Evolutionary conservation across 2,888 invertebrate genomes (phyloP).

Genomic region (Diplolepis rosae): DNA sequence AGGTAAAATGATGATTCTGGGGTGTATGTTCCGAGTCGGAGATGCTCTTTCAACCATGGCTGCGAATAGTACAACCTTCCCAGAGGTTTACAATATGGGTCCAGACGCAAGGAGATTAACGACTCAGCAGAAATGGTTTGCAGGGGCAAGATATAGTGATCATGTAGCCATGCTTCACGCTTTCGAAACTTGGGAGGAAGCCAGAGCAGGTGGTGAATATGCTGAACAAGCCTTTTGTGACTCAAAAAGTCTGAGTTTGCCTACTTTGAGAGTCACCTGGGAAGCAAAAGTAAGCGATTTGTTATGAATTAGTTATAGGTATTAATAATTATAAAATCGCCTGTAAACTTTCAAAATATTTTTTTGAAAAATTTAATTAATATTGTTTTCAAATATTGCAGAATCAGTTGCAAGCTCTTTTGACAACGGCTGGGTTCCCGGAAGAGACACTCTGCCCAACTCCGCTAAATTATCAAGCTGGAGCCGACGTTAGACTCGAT

Average conservation of each 20-base stretch:
- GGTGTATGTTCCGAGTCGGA: conserved; percentile 92
- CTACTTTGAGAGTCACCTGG: conserved; percentile 91
- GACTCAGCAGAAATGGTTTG: conserved; percentile 88
- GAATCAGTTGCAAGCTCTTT: conserved; percentile 81
- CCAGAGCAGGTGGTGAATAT: conserved; percentile 81
- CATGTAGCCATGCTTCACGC: conserved; percentile 96
- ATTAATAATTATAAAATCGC: background rate
- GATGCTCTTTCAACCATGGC: conserved; percentile 95
- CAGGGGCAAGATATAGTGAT: conserved; percentile 92
- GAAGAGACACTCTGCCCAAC: conserved; percentile 88
- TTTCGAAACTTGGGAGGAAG: conserved; percentile 88
- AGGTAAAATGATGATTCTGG: conserved; percentile 97
- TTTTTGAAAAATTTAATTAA: too few species aligned
- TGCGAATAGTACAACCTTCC: conserved; percentile 95
- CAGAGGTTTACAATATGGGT: conserved; percentile 92
- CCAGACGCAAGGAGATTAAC: conserved; percentile 84
- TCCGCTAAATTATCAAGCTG: conserved; percentile 83
- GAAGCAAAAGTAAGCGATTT: conserved; percentile 87
- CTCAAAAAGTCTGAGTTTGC: conserved; percentile 90
- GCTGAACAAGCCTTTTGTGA: conserved; percentile 92
- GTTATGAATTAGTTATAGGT: too few species aligned
- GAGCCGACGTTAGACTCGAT: conserved; percentile 87
- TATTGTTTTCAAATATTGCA: too few species aligned
- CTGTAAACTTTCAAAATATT: background rate
- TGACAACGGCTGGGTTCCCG: conserved; percentile 88